Conservation (phyloP, 64 coral and sea anemone species). For the Acropora tenuis region DNA sequence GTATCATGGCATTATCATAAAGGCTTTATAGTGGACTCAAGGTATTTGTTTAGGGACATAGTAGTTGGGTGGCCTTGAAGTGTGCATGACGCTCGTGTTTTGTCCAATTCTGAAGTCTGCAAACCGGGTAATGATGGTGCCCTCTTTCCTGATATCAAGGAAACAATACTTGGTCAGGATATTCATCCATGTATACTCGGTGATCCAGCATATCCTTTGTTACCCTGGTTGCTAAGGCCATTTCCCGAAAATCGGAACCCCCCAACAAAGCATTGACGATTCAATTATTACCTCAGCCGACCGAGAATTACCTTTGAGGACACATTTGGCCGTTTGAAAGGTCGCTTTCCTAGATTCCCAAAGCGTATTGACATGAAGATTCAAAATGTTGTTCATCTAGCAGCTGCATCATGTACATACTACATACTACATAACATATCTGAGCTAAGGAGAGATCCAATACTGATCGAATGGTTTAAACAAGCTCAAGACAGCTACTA, state of each 20-base stretch:
- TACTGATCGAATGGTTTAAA: not conserved
- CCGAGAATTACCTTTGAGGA: slow-evolving; percentile 25
- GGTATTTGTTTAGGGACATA: slow-evolving; percentile 1
- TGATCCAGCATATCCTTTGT: slow-evolving; percentile 27
- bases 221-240: slow-evolving; percentile 27
- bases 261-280: not conserved
- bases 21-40: slow-evolving; percentile 27
- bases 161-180: not conserved
- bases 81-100: slow-evolving; percentile 32
- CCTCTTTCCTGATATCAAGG: slow-evolving; percentile 14
- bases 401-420: slow-evolving; percentile 1
- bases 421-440: slow-evolving; percentile 36
- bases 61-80: slow-evolving; percentile 31
- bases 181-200: not conserved
- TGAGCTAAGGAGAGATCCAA: slow-evolving; percentile 14
- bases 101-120: slow-evolving; percentile 32
- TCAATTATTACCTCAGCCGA: not conserved
- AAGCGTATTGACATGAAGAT: slow-evolving; percentile 19
- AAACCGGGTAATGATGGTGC: not conserved
- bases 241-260: not conserved
- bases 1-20: slow-evolving; percentile 27
- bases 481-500: not conserved
- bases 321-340: slow-evolving; percentile 43
- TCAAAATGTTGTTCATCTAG: not conserved
- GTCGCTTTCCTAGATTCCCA: slow-evolving; percentile 1